Evolutionary conservation across 2,797 vertebrate genomes (phyloP), one percentile per base, ranked within the genome.

Genomic region (Alectoris magna): DNA sequence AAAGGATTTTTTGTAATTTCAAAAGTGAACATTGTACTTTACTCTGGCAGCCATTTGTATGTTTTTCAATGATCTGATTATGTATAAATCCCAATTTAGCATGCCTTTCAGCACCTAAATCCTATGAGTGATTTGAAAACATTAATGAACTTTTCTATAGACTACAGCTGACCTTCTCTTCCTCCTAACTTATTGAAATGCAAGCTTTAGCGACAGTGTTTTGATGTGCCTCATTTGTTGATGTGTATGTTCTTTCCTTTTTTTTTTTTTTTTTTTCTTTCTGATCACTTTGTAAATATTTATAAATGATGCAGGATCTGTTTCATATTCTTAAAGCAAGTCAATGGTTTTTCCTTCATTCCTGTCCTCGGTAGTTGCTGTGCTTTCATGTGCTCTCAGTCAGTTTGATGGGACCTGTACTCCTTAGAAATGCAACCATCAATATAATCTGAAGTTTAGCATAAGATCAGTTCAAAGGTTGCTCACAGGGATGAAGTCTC

Each of bases 1-100:
- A 98, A 98, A 98, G 97, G 97, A 96, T 98, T 97, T 97, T 97
- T 96, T 98, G 97, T 98, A 94, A 97, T 97, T 97, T 97, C 96
- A 97, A 95, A 98, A 98, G 97, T 97, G 97, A 98, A 97, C 97
- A 97, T 97, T 98, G 97, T 98, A 96, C 97, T 98, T 97, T 96
- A 93, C 88, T 93, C 97, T 97, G 97, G 97, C 97, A 98, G 96
- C 77, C 97, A 97, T 97, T 97, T 97, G 48, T 97, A 58, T 94
- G 91, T 97, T 98, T 98, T 98, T 98, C 96, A 98, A 97, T 96
- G 96, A 97, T 97, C 96, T 93, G 70, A 97, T 98, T 98, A 98
- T 97, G 96, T 97, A 97, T 96, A 97, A 98, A 97, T 97, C 97
- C 96, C 96, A 82, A 83, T 96, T 95, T 97, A 97, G 92, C 95